Conservation (phyloP, 1,140 invertebrate genomes). For the Bombus impatiens region DNA sequence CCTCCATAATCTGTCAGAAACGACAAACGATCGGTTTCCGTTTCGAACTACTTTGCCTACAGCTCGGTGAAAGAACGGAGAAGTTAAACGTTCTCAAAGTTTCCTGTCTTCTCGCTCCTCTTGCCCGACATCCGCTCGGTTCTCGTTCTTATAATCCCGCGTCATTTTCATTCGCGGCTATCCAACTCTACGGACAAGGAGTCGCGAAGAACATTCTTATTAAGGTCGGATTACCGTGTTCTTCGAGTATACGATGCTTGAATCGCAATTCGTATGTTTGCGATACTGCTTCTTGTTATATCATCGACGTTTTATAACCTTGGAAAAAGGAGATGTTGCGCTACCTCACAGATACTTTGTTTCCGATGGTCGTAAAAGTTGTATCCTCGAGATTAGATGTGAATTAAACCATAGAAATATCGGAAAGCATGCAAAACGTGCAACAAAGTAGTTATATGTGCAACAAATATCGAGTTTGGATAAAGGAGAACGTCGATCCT, state of each 20-base stretch:
- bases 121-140: slow-evolving; percentile 29
- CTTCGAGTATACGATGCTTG: not conserved
- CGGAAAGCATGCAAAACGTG: not conserved
- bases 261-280: slow-evolving; percentile 12
- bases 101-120: not conserved
- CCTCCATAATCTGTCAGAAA: slow-evolving; percentile 35
- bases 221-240: slow-evolving; percentile 12
- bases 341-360: too few species aligned
- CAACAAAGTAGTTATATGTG: fast-evolving
- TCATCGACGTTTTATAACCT: not conserved
- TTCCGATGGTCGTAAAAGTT: not conserved
- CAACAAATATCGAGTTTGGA: not conserved
- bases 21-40: slow-evolving; percentile 10
- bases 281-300: too few species aligned
- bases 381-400: too few species aligned
- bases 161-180: slow-evolving; percentile 45
- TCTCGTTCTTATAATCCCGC: slow-evolving; percentile 24
- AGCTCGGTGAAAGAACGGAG: slow-evolving; percentile 30
- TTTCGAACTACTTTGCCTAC: slow-evolving; percentile 33
- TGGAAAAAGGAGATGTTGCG: not conserved
- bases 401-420: not conserved
- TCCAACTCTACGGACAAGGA: not conserved
- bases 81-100: slow-evolving; percentile 60
- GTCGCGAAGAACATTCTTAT: slow-evolving; percentile 20
- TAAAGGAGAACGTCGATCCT: not conserved